Percentiles rank a stretch among this genome's conserved stretches.
Conservation (phyloP, 2,888 invertebrate genomes). For the Junonia oenone region DNA sequence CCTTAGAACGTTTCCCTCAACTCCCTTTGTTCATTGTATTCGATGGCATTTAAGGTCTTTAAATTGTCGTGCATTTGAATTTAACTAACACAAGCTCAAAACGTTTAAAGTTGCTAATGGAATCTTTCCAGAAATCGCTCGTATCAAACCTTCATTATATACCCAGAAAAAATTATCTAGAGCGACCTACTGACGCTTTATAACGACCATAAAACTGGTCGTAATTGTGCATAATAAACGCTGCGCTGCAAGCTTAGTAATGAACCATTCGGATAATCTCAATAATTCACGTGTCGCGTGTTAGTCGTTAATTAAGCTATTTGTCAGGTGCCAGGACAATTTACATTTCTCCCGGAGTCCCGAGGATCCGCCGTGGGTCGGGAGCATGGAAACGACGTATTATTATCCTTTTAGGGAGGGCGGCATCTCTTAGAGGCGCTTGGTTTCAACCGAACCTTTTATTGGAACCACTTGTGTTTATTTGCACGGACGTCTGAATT, state of each 20-base stretch:
- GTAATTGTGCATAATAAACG: slow-evolving; percentile 40
- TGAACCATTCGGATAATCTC: slow-evolving; percentile 58
- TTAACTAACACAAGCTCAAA: slow-evolving; percentile 24
- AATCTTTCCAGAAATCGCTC: slow-evolving; percentile 32
- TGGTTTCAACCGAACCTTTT: slow-evolving; percentile 67
- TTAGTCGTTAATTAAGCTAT: slow-evolving; percentile 78
- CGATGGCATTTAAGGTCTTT: slow-evolving; percentile 38
- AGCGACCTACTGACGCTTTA: slow-evolving; percentile 39
- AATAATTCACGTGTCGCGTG: slow-evolving; percentile 64
- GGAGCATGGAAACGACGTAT: slow-evolving; percentile 71
- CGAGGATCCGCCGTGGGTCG: slow-evolving; percentile 52
- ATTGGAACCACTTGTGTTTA: slow-evolving; percentile 76
- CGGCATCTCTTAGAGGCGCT: slow-evolving; percentile 66
- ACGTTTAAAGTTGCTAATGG: slow-evolving; percentile 23
- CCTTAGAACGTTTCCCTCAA: slow-evolving; percentile 46
- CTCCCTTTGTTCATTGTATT: slow-evolving; percentile 60
- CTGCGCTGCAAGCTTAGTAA: slow-evolving; percentile 34
- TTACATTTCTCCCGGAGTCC: slow-evolving; percentile 72
- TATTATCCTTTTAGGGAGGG: slow-evolving; percentile 79
- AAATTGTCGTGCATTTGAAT: slow-evolving; percentile 32
- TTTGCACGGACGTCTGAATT: slow-evolving; percentile 73
- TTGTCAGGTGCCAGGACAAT: slow-evolving; percentile 71
- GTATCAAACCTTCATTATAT: slow-evolving; percentile 31
- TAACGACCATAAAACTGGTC: slow-evolving; percentile 37
- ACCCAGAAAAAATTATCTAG: slow-evolving; percentile 37